Conservation (phyloP, 2,888 invertebrate genomes). For the Gortyna flavago region DNA sequence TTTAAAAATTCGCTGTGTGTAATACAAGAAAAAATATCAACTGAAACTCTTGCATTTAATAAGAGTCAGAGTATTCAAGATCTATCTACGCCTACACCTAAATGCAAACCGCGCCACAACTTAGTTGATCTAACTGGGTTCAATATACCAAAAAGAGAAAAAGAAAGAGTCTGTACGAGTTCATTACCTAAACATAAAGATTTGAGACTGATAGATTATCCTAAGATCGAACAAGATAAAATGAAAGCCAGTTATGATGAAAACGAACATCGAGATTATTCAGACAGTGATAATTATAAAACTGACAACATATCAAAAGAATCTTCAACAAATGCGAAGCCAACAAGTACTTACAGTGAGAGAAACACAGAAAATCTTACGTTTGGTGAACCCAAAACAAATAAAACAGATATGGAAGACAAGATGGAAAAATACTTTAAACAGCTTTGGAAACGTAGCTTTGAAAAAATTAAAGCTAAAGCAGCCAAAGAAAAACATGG, state of each 20-base stretch:
- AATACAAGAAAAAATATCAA: slow-evolving; percentile 12
- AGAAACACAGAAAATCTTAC: neutral
- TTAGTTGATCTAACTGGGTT: slow-evolving; percentile 50
- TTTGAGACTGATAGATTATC: neutral
- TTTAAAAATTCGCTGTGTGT: neutral
- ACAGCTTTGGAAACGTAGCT: neutral
- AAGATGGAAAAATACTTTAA: slow-evolving; percentile 10
- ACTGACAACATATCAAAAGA: neutral
- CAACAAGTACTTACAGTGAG: neutral
- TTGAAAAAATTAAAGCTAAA: neutral
- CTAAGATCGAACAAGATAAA: neutral
- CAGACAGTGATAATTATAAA: neutral
- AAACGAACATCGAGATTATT: neutral
- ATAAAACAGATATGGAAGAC: slow-evolving; percentile 1
- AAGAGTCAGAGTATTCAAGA: slow-evolving; percentile 22
- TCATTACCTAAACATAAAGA: slow-evolving; percentile 12
- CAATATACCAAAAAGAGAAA: slow-evolving; percentile 32
- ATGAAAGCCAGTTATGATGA: neutral
- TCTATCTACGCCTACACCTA: neutral
- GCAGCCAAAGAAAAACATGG: neutral
- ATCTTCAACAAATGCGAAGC: neutral
- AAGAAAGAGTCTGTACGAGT: neutral
- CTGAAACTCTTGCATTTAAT: neutral
- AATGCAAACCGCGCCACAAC: slow-evolving; percentile 34
- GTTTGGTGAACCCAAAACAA: neutral